Conservation (phyloP, 2,888 invertebrate species). For the Crocallis elinguaria region DNA sequence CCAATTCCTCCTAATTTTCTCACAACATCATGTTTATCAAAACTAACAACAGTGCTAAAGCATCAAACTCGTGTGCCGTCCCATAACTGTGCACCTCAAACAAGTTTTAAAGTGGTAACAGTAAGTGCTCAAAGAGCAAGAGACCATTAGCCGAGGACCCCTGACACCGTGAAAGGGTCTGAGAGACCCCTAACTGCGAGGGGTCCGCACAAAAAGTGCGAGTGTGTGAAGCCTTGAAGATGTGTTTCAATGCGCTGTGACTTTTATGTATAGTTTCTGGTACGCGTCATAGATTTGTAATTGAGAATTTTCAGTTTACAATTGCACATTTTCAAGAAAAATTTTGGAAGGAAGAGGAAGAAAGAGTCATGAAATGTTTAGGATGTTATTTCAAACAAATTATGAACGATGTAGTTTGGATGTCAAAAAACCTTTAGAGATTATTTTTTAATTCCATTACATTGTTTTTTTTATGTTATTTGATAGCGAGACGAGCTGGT, state of each 20-base stretch:
- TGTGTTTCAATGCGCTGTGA: conserved; percentile 7
- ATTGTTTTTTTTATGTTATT: no score
- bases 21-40: no score
- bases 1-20: no score
- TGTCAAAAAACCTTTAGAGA: no score
- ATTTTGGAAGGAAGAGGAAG: no score
- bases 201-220: conserved; percentile 9
- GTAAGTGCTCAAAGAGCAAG: conserved; percentile 49
- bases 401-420: no score
- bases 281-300: neutral
- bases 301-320: neutral
- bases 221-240: conserved; percentile 6
- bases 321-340: no score
- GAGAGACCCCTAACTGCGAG: conserved; percentile 14
- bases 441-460: no score
- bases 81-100: neutral
- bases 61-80: conserved; percentile 8
- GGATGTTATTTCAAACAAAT: no score
- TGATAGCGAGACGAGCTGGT: no score
- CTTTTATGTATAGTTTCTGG: neutral
- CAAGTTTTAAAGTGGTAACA: conserved; percentile 51
- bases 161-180: conserved; percentile 57
- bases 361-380: no score
- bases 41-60: neutral
- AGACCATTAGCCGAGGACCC: conserved; percentile 63